Base-by-base conservation (phyloP, 2,888 invertebrate species). In the Drosophila anomalata region DNA sequence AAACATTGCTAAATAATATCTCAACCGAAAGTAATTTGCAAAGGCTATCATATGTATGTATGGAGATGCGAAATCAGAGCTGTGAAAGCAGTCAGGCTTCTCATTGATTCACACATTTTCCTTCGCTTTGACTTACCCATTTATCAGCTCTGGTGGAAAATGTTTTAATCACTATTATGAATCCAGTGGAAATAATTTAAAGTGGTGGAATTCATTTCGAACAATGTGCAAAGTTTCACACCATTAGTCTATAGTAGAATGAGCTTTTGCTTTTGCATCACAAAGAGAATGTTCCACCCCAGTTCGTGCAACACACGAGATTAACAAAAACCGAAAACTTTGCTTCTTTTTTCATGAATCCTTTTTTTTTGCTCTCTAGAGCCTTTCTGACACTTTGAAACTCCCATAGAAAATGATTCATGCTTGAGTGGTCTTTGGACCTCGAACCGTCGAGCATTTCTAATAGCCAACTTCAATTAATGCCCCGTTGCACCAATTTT, bases 391-490 rank as follows among this genome's bases (percentile, higher is more conserved):
- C 70, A 68, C 59, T 58, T 58, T 36, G 22, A 53, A 53, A 66
- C 53, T 53, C 46, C 14, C 54, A 54, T 47, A 65, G 63, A 65
- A 47, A 53, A 47, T 47, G 54, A 66, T 65, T 66, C 63, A 65
- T 39, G 63, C 54, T 54, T 54, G 54, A 65, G 53, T 54, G 66
- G 66, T 14, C 54, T 54, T 66, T 53, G 29, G 39, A 9, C 17
- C 31, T 8, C 44, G 29, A 39, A 24, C 53, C 57, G 20, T 31
- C 20, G 22, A 9, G 39, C 56, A 55, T 12, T 58, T 31, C 56
- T 56, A 58, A 67, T 66, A 29, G 46, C 46, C 63, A 54, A 47
- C 63, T 65, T 65, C 44, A 68, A 67, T 68, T 68, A 67, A 51
- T 44, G 44, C 44, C 42, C 36, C 39, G 51, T 47, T 58, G n/a